A percentile compares a stretch with the other conserved stretches of the same genome.
phyloP scores from a whole-genome alignment of 2,113 vertebrate genomes.

The Brachypodius melanocephalos region DNA sequence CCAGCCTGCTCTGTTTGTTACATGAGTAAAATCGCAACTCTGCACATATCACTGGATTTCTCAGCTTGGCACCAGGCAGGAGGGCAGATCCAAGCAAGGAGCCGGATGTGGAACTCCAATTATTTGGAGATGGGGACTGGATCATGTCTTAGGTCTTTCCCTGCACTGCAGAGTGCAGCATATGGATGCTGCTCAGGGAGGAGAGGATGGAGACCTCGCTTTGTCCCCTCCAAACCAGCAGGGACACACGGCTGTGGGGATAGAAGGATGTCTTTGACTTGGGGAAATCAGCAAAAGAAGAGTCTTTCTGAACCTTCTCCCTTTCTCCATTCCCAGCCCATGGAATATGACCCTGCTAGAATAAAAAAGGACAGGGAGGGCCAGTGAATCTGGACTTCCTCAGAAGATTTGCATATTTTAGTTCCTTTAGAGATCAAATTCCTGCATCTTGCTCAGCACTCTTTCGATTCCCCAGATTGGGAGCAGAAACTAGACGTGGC shows the following conservation, averaged over 20 bases:
- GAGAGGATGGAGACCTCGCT: background rate
- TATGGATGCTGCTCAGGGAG: rapidly evolving
- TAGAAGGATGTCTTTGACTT: background rate
- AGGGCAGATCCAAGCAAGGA: background rate
- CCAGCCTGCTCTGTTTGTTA: background rate
- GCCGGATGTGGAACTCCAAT: background rate
- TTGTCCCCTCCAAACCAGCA: background rate
- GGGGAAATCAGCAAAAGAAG: background rate
- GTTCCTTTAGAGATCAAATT: background rate
- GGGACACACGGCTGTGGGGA: rapidly evolving
- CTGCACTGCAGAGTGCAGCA: rapidly evolving
- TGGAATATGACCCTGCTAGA: background rate
- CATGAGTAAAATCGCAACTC: background rate
- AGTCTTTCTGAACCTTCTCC: background rate
- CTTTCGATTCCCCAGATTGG: background rate
- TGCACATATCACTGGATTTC: rapidly evolving
- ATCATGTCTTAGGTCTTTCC: background rate
- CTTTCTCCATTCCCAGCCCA: rapidly evolving
- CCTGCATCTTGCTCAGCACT: background rate
- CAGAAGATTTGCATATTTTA: background rate
- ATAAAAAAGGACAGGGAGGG: background rate
- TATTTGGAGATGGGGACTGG: too few relatives aligned
- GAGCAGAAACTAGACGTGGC: background rate
- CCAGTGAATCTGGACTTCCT: background rate
- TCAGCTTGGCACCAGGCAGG: background rate